Base-by-base conservation (phyloP, 2,888 invertebrate species). In the Copidosoma aretas region DNA sequence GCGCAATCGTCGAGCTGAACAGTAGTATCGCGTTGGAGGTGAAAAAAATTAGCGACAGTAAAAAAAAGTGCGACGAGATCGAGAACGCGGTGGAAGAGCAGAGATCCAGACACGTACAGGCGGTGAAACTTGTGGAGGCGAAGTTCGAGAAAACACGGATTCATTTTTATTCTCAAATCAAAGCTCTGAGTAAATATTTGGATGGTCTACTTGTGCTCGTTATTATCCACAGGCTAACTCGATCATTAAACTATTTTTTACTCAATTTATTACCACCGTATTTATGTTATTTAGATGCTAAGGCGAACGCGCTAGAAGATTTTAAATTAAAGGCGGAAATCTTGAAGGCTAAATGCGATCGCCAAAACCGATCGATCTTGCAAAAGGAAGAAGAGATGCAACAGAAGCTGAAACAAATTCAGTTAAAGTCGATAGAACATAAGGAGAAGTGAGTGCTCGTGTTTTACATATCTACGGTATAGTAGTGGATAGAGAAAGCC, bases 121-220 rank as follows among this genome's bases (percentile, higher is more conserved):
- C 72, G 64, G 51, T 76, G 15, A 68, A 77, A 61, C 19, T 19
- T 1, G 67, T 75, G 10, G 73, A 76, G 32, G 68, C 75, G 46
- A 75, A 73, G 68, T 82, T 78, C 64, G 71, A 74, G 12, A 64
- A 73, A 0, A 78, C 73, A 2, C 76, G 77, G 67, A 41, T 75
- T 19, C 59, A 67, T 39, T 61, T 81, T 19, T 70, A 74, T 49
- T 79, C 79, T 0, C 60, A 78, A 70, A 75, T 80, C 14, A 80
- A 82, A 75, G 63, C 71, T 52, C 71, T 78, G 61, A 80, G 82
- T 82, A 77, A 72, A n/a, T n/a, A n/a, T n/a, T n/a, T n/a, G n/a
- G n/a, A n/a, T n/a, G n/a, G n/a, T n/a, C n/a, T n/a, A n/a, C n/a
- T n/a, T n/a, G n/a, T n/a, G n/a, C n/a, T n/a, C n/a, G n/a, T 49